Percentiles rank a stretch among this genome's conserved stretches.
These are phyloP conservation scores for Caranx melampygus DNA, from an alignment of 2,113 vertebrate genomes.

Conservation along the genomic window DNA sequence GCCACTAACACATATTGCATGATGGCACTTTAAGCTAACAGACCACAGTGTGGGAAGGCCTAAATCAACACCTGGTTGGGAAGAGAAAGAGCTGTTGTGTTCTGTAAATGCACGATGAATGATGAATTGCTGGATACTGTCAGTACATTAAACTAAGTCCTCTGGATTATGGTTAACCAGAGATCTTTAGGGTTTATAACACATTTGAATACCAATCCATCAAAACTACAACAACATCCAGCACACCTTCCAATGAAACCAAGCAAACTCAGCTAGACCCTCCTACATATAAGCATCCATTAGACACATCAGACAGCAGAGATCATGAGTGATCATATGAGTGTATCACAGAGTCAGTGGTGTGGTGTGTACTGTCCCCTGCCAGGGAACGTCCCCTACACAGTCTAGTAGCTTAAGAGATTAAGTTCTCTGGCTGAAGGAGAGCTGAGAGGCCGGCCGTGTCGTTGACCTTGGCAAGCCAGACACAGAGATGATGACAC, in stretches of 20 bases:
- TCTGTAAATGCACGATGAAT: constrained; percentile 22
- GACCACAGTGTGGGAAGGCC: constrained; percentile 60
- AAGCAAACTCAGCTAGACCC: background rate
- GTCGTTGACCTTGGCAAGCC: constrained; percentile 66
- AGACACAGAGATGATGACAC: constrained; percentile 57
- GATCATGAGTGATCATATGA: background rate
- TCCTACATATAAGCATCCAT: background rate
- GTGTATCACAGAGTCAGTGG: constrained; percentile 20
- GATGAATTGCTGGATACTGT: constrained; percentile 19
- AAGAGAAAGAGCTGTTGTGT: constrained; percentile 41
- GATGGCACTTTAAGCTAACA: constrained; percentile 65
- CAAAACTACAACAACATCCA: background rate
- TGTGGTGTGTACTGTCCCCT: constrained; percentile 27
- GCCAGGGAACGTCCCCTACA: constrained; percentile 42
- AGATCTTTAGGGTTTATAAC: constrained; percentile 23
- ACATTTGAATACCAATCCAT: constrained; percentile 10
- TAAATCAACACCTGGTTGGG: constrained; percentile 77
- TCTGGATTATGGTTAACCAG: constrained; percentile 7
- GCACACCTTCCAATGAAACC: background rate
- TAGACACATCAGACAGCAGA: background rate
- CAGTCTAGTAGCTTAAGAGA: constrained; percentile 58
- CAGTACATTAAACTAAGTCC: constrained; percentile 28
- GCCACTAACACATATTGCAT: constrained; percentile 65
- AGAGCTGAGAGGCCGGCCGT: constrained; percentile 49
- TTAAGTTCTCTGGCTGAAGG: constrained; percentile 51